phyloP scores from a whole-genome alignment of 2,113 vertebrate genomes.

The Fulmarus glacialis region DNA sequence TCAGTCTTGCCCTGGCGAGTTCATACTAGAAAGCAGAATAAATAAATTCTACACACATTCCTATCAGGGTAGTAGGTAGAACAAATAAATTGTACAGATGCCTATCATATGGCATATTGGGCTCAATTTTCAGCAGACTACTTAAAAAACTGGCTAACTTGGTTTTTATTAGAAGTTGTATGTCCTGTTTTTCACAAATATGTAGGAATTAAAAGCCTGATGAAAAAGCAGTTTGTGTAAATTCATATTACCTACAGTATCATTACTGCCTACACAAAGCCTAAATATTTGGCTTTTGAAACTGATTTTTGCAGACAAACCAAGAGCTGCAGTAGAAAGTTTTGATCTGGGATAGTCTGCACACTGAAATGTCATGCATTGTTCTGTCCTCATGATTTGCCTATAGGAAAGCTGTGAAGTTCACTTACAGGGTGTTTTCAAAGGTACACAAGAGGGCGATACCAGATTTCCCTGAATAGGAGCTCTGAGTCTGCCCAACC shows the following conservation, averaged over 20 bases:
- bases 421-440: background rate
- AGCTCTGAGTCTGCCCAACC: background rate
- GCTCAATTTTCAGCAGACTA: background rate
- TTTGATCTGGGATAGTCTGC: background rate
- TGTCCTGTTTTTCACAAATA: rapidly evolving
- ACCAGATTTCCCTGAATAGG: background rate
- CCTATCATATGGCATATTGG: background rate
- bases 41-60: background rate
- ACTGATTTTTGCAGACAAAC: background rate
- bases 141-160: background rate
- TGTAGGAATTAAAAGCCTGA: background rate
- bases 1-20: background rate
- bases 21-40: background rate
- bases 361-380: too few species aligned
- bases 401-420: background rate
- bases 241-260: background rate
- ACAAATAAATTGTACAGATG: background rate
- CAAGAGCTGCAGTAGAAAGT: background rate
- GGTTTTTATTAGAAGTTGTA: background rate
- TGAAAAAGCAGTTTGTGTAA: background rate
- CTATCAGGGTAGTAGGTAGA: background rate
- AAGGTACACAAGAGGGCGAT: background rate
- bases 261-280: background rate
- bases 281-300: background rate
- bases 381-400: background rate